Evolutionary conservation across 2,888 invertebrate species (phyloP).

Genomic region (Spilosoma lubricipeda): DNA sequence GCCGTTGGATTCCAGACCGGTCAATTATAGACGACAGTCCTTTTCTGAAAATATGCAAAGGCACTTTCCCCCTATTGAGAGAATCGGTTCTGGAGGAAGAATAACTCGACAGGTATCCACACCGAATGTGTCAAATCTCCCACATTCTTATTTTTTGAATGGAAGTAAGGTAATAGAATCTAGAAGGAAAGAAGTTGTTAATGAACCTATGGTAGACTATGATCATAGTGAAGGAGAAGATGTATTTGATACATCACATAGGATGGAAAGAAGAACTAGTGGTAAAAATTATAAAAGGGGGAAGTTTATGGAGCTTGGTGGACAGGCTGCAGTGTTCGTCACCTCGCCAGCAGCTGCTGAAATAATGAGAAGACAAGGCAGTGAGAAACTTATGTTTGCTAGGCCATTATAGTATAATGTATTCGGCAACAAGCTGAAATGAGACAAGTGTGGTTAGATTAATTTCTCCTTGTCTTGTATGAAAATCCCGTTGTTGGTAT

Average conservation of each 20-base stretch:
- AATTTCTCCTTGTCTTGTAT: background rate
- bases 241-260: constrained; percentile 71
- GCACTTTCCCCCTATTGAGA: constrained; percentile 74
- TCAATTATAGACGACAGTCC: constrained; percentile 73
- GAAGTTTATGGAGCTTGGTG: constrained; percentile 76
- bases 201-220: constrained; percentile 81
- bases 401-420: constrained; percentile 67
- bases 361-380: constrained; percentile 79
- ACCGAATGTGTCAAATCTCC: constrained; percentile 71
- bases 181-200: constrained; percentile 72
- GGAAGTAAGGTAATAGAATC: constrained; percentile 66
- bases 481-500: background rate
- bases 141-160: constrained; percentile 73
- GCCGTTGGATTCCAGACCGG: constrained; percentile 68
- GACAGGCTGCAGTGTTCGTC: constrained; percentile 77
- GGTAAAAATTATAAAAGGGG: constrained; percentile 66
- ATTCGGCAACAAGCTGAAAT: background rate
- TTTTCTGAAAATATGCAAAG: constrained; percentile 80
- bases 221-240: constrained; percentile 83
- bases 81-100: constrained; percentile 60
- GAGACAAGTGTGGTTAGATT: background rate
- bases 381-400: constrained; percentile 78
- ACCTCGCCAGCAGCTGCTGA: constrained; percentile 79
- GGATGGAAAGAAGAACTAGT: constrained; percentile 71
- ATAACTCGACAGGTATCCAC: constrained; percentile 75